Percentiles rank a stretch among this genome's conserved stretches.
Conservation (phyloP, 2,888 invertebrate genomes). For the Cryptus armator region DNA sequence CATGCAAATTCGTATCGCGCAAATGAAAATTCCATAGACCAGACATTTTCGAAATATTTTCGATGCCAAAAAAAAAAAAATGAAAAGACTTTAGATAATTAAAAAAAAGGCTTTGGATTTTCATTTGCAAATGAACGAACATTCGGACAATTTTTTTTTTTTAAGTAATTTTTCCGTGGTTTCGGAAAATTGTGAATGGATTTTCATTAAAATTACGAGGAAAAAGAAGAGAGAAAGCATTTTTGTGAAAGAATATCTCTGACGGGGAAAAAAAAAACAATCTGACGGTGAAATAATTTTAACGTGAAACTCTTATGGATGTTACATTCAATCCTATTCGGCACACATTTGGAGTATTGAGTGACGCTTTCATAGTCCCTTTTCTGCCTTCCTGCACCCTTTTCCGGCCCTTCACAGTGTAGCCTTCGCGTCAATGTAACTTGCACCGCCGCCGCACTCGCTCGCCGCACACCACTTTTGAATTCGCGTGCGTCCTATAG, state of each 20-base stretch:
- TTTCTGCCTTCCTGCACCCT: neutral
- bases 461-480: constrained; percentile 49
- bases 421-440: neutral
- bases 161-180: no score
- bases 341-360: neutral
- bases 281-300: neutral
- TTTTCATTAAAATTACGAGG: no score
- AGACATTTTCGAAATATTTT: neutral
- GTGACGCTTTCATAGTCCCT: constrained; percentile 1
- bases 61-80: neutral
- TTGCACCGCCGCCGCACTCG: neutral
- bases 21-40: constrained; percentile 18
- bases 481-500: constrained; percentile 68
- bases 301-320: neutral
- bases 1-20: constrained; percentile 2
- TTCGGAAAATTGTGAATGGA: no score
- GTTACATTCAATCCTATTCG: neutral
- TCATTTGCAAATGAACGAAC: neutral
- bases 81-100: no score
- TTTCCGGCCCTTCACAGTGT: neutral
- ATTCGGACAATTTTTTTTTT: no score
- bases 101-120: neutral
- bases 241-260: no score
- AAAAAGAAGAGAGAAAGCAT: no score
- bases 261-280: neutral